phyloP scores from a whole-genome alignment of 2,113 vertebrate species.

The Riparia riparia region DNA sequence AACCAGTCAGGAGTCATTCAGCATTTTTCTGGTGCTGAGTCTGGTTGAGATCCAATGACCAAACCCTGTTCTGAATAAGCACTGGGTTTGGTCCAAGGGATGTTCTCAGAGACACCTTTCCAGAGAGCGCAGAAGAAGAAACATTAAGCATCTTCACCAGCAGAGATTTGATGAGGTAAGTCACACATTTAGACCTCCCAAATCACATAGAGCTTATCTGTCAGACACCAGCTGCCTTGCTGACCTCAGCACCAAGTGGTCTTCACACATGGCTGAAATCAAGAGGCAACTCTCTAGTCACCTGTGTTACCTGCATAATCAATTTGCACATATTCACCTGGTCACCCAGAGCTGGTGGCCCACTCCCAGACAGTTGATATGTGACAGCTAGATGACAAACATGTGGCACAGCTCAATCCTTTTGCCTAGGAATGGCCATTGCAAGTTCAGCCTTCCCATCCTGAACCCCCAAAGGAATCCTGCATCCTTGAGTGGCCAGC shows the following conservation, averaged over 20 bases:
- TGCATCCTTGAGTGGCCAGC: fast-evolving
- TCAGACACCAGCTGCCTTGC: not conserved
- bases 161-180: not conserved
- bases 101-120: not conserved
- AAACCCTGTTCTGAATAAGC: not conserved
- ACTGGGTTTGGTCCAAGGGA: not conserved
- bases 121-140: not conserved
- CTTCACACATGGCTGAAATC: not conserved
- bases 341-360: not conserved
- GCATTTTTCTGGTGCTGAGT: not conserved
- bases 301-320: not conserved
- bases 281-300: not conserved
- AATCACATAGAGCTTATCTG: not conserved
- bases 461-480: not conserved
- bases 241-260: not conserved
- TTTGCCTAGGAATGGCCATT: not conserved
- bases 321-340: not conserved
- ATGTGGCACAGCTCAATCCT: not conserved
- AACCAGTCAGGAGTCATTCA: not conserved
- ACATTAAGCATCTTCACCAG: fast-evolving
- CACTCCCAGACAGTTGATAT: not conserved
- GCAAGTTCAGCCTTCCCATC: not conserved
- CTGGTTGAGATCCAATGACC: not conserved
- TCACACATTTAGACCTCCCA: not conserved
- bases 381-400: not conserved